Conservation (phyloP, 92 coral and sea anemone species). For the Actinernus sp. region DNA sequence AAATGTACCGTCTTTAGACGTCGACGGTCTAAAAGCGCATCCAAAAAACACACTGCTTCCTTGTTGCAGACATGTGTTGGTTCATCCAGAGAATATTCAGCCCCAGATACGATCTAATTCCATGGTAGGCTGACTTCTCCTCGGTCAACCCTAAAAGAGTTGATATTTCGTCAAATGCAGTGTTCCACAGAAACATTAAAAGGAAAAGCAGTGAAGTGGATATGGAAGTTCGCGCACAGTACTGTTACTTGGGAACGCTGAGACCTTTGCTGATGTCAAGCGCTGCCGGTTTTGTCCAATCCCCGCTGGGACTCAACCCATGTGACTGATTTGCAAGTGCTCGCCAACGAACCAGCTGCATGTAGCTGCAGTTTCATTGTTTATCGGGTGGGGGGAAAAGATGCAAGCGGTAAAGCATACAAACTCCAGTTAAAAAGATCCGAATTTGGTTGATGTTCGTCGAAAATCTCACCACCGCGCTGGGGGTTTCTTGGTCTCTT, state of each 20-base stretch:
- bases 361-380: constrained; percentile 37
- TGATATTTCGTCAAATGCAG: constrained; percentile 41
- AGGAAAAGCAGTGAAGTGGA: constrained; percentile 23
- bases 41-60: constrained; percentile 26
- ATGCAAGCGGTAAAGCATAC: constrained; percentile 4
- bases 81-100: constrained; percentile 28
- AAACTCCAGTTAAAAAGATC: neutral
- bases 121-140: constrained; percentile 21
- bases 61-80: constrained; percentile 22
- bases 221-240: constrained; percentile 11
- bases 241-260: constrained; percentile 54
- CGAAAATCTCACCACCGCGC: too few relatives aligned
- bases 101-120: constrained; percentile 24
- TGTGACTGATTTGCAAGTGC: constrained; percentile 20
- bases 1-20: constrained; percentile 29
- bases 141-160: constrained; percentile 52
- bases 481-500: too few relatives aligned
- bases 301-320: constrained; percentile 13
- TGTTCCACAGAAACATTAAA: constrained; percentile 13
- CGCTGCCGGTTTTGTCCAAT: constrained; percentile 16
- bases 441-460: too few relatives aligned
- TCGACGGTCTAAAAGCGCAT: constrained; percentile 52
- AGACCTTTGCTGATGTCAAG: constrained; percentile 47
- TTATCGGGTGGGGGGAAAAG: constrained; percentile 41
- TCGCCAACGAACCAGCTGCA: constrained; percentile 33